Conservation (phyloP, 1,140 invertebrate genomes). For the Camponotus vicinus region DNA sequence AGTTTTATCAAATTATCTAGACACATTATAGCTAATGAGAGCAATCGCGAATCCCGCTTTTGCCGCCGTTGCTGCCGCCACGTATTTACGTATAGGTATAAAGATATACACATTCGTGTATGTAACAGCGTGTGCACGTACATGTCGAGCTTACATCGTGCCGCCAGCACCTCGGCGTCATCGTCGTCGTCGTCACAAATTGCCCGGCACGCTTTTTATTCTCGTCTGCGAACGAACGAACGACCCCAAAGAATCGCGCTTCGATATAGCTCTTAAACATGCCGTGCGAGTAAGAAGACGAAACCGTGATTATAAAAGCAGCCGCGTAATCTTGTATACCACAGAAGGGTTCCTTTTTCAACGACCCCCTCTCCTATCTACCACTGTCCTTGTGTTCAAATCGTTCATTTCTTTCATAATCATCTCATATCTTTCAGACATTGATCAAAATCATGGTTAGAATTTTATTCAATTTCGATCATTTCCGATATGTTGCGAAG, state of each 20-base stretch:
- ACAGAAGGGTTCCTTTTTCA: not conserved
- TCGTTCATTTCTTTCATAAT: not conserved
- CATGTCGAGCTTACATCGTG: constrained; percentile 66
- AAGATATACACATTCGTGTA: constrained; percentile 65
- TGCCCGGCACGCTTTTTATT: constrained; percentile 75
- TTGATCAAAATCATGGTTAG: not conserved
- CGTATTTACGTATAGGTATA: constrained; percentile 66
- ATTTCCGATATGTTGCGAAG: not conserved
- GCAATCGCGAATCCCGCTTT: constrained; percentile 65
- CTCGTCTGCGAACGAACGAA: constrained; percentile 49
- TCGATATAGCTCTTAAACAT: constrained; percentile 79
- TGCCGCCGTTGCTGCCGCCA: constrained; percentile 36
- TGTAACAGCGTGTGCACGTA: constrained; percentile 33
- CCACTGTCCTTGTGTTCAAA: not conserved
- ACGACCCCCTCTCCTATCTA: not conserved
- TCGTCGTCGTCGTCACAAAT: constrained; percentile 75
- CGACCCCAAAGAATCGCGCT: constrained; percentile 71
- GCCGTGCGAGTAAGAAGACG: constrained; percentile 68
- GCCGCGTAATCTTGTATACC: constrained; percentile 49
- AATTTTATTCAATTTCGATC: not conserved
- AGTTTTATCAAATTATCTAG: constrained; percentile 82
- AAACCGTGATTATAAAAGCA: constrained; percentile 40
- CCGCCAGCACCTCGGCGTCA: constrained; percentile 72
- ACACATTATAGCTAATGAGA: constrained; percentile 81
- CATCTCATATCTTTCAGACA: not conserved